Base-by-base conservation (phyloP, 2,113 vertebrate species). In the Lota lota region DNA sequence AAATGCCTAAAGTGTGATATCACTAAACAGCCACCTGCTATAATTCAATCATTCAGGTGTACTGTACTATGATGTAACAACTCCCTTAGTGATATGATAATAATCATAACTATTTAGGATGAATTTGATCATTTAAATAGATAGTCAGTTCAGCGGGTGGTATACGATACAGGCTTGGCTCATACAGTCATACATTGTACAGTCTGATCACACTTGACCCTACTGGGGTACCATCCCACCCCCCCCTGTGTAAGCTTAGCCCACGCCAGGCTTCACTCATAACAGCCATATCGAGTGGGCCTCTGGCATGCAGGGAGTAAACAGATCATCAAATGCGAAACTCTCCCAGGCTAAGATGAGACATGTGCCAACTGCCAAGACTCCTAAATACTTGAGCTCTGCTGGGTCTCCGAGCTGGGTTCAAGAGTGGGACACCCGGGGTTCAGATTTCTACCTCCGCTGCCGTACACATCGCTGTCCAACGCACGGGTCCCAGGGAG, bases 321-420 rank as follows among this genome's bases (percentile, higher is more conserved):
- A 85, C 77, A 87, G 71, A 73, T 77, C 75, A 81, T 75, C 72
- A 79, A 76, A 77, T 77, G 68, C 64, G 65, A 66, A 79, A 76
- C 61, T 74, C 68, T 79, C 72, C 18, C 21, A 15, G 64, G 68
- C 68, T 1, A 47, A 2, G 36, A 21, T 36, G 64, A 77, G 58
- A 64, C 70, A 69, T 71, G 64, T 65, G 56, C 51, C 57, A 62
- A 73, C 68, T 72, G 60, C 58, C 63, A 75, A 59, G 50, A 56
- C 64, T 72, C 15, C 68, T 20, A 77, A 77, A 80, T 66, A 61
- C 61, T 69, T 69, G 63, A 1, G 0, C 73, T 65, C 36, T 68
- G 58, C 63, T n/a, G 59, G 17, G n/a, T 69, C 64, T 70, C 60
- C 21, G 62, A 64, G 63, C n/a, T 5, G 67, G 40, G 67, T 77